phyloP scores from a whole-genome alignment of 2,888 invertebrate genomes.

The Hyposoter dolosus region DNA sequence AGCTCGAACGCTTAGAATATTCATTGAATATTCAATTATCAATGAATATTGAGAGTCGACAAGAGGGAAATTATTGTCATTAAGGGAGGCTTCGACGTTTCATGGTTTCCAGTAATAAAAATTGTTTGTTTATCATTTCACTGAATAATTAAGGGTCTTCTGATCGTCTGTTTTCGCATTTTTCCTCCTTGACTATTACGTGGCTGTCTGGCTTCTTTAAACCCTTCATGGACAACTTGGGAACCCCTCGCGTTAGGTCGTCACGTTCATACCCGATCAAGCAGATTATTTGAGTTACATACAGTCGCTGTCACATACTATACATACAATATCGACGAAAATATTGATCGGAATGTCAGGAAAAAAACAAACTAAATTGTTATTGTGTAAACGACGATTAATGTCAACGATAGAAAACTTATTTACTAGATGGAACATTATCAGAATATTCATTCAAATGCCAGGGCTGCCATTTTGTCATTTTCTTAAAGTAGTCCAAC shows the following conservation, averaged over 20 bases:
- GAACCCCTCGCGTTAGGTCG: slow-evolving; percentile 15
- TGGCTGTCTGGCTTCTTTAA: slow-evolving; percentile 41
- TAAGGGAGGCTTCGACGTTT: background rate
- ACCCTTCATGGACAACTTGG: slow-evolving; percentile 28
- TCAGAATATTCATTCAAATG: background rate
- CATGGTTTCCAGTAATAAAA: background rate
- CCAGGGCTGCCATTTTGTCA: background rate
- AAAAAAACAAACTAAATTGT: background rate
- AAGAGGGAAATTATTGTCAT: background rate
- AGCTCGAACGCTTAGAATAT: background rate
- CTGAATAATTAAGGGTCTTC: background rate
- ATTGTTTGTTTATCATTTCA: background rate
- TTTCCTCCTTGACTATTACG: background rate
- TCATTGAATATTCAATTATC: background rate
- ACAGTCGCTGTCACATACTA: background rate
- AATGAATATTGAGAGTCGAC: background rate
- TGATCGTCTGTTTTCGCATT: background rate
- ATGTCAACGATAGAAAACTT: background rate
- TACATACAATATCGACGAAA: background rate
- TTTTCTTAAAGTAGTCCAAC: background rate
- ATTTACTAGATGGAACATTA: background rate
- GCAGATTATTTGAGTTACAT: slow-evolving; percentile 24
- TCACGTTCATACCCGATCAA: slow-evolving; percentile 28
- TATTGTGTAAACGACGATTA: background rate
- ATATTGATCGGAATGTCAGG: background rate